Evolutionary conservation across 2,113 vertebrate species (phyloP), one percentile per base, ranked within the genome.

Genomic region (Hylia prasina): DNA sequence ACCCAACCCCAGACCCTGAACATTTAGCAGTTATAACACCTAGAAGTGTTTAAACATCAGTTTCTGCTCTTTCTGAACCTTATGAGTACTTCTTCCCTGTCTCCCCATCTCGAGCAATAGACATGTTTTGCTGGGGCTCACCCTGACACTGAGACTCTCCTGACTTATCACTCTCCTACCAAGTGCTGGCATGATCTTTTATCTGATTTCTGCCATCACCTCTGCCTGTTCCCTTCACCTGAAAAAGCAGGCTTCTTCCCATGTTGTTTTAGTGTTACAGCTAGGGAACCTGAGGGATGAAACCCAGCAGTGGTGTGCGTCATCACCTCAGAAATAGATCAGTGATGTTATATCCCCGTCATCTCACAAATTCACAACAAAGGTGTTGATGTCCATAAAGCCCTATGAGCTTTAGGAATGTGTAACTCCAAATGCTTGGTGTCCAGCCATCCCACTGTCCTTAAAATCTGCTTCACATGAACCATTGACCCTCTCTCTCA

Each of bases 401-500:
- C 7, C 8, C 39, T 37, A 5, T 0, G 1, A 48, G 30, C 18
- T 33, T 45, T 39, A 75, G 44, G 11, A 78, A 23, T 5, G n/a
- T 53, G 19, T 42, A 42, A 48, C 14, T 7, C 3, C 33, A 39
- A 75, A 58, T 0, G 0, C 30, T 12, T 15, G 23, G 3, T 72
- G 44, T 48, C 17, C 21, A 72, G 57, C 19, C 17, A 57, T n/a
- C 6, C 10, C 0, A 1, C 27, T 44, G 37, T 47, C 48, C 25
- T 60, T 69, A 85, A 48, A 82, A 48, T 10, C 22, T 69, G 27
- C 10, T 79, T 33, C 7, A 30, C 11, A 19, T 1, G 1, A 82
- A 7, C 10, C 20, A 51, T 6, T 4, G 2, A n/a, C 11, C 11
- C 4, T 70, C 27, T 54, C 9, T 35, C 22, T 40, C 6, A 5